A percentile compares a stretch with the other conserved stretches of the same genome.
Evolutionary conservation across 2,888 invertebrate genomes (phyloP).

Genomic region (Seladonia tumulorum): DNA sequence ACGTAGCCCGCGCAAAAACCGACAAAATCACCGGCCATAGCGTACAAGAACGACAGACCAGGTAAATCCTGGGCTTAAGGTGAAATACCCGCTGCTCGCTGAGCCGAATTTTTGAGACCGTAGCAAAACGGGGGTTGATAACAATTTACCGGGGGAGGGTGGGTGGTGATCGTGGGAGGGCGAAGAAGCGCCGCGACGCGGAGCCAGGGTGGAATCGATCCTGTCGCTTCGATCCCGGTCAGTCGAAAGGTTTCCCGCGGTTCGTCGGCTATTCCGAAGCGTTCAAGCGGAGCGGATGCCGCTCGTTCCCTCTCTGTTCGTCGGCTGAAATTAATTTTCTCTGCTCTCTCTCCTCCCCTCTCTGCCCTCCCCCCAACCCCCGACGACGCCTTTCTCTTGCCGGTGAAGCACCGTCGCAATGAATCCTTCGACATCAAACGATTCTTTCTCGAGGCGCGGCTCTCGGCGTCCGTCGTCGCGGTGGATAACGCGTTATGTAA

Average conservation of each 20-base stretch:
- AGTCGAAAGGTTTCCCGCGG: slow-evolving; percentile 59
- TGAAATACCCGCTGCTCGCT: neutral
- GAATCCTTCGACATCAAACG: slow-evolving; percentile 74
- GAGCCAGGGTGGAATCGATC: slow-evolving; percentile 25
- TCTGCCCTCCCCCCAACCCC: slow-evolving; percentile 9
- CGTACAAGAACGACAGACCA: neutral
- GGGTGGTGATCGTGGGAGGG: neutral
- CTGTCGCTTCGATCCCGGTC: slow-evolving; percentile 56
- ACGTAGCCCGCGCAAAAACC: neutral
- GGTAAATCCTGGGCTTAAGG: neutral
- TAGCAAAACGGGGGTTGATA: neutral
- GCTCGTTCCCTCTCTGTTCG: slow-evolving; percentile 58
- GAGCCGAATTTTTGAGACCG: neutral
- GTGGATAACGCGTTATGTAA: slow-evolving; percentile 77
- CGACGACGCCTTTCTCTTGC: slow-evolving; percentile 29
- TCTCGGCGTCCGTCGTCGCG: slow-evolving; percentile 72
- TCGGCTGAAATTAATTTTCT: slow-evolving; percentile 72
- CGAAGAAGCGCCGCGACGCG: neutral
- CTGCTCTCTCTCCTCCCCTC: slow-evolving; percentile 21
- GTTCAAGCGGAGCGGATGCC: slow-evolving; percentile 62
- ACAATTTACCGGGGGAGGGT: neutral
- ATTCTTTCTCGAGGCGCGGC: slow-evolving; percentile 71
- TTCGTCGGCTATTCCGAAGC: slow-evolving; percentile 58
- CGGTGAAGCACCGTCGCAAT: slow-evolving; percentile 62
- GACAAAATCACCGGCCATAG: too few species aligned